These are phyloP conservation scores for Quadroppia sp. DNA, from an alignment of 2,888 invertebrate species.

Conservation along the genomic window DNA sequence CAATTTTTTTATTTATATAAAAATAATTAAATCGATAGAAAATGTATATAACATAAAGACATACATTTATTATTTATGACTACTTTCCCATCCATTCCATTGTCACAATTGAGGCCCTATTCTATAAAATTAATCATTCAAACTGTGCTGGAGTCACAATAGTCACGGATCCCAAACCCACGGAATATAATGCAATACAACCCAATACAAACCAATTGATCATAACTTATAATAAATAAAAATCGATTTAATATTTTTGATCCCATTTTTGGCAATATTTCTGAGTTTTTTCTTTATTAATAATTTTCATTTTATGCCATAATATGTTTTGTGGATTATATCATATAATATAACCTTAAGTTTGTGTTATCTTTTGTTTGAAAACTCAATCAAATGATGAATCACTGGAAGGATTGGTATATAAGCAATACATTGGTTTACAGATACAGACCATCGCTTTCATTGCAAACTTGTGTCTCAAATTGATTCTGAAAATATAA, in stretches of 20 bases:
- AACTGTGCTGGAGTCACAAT: neutral
- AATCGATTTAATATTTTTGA: neutral
- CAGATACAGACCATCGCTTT: too few relatives aligned
- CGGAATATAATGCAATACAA: neutral
- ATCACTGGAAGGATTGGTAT: too few relatives aligned
- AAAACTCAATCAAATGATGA: too few relatives aligned
- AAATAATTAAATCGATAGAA: slow-evolving; percentile 6
- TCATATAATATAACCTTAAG: too few relatives aligned
- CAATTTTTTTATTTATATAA: slow-evolving; percentile 2
- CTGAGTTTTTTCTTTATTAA: neutral
- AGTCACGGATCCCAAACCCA: neutral
- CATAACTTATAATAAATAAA: neutral
- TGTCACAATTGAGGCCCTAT: neutral
- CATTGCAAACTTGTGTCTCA: too few relatives aligned
- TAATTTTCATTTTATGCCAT: too few relatives aligned
- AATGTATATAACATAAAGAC: neutral
- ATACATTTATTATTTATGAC: neutral
- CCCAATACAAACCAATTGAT: neutral
- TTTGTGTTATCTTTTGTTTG: too few relatives aligned
- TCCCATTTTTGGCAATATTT: neutral
- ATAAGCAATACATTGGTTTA: too few relatives aligned
- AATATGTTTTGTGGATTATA: too few relatives aligned
- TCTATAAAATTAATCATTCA: slow-evolving; percentile 3
- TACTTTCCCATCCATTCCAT: neutral
- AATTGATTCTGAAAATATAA: too few relatives aligned